Percentiles rank a stretch among this genome's conserved stretches.
phyloP scores from a whole-genome alignment of 2,888 invertebrate species.

The Plebejus argus region DNA sequence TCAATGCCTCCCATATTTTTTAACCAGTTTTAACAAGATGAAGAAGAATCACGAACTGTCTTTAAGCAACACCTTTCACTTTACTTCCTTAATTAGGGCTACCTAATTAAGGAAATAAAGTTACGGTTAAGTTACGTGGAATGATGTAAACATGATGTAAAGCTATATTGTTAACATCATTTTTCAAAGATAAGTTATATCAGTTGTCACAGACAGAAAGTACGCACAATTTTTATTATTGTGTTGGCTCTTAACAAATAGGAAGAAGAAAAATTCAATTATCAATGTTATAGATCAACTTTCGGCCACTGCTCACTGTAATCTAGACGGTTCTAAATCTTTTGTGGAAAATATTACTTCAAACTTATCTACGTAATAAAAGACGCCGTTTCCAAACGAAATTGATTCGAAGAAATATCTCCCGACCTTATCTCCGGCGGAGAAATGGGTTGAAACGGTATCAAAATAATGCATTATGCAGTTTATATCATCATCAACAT shows the following conservation, averaged over 20 bases:
- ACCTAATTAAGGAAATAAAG: too few relatives aligned
- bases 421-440: conserved; percentile 2
- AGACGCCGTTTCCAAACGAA: conserved; percentile 14
- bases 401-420: conserved; percentile 25
- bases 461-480: conserved; percentile 22
- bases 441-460: conserved; percentile 4
- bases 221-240: too few relatives aligned
- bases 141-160: too few relatives aligned
- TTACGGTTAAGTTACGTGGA: too few relatives aligned
- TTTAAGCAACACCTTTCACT: too few relatives aligned
- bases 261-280: neutral
- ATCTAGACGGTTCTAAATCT: conserved; percentile 37
- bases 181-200: too few relatives aligned
- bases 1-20: too few relatives aligned
- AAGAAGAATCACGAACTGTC: too few relatives aligned
- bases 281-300: neutral
- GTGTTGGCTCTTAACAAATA: neutral
- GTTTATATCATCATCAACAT: neutral
- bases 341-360: conserved; percentile 37
- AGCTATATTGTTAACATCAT: too few relatives aligned
- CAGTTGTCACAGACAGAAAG: too few relatives aligned
- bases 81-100: too few relatives aligned
- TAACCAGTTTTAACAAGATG: too few relatives aligned
- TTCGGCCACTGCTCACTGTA: conserved; percentile 32
- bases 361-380: conserved; percentile 32